Evolutionary conservation across 2,888 invertebrate species (phyloP), one percentile per base, ranked within the genome.

Genomic region (Ceratothoa steindachneri): DNA sequence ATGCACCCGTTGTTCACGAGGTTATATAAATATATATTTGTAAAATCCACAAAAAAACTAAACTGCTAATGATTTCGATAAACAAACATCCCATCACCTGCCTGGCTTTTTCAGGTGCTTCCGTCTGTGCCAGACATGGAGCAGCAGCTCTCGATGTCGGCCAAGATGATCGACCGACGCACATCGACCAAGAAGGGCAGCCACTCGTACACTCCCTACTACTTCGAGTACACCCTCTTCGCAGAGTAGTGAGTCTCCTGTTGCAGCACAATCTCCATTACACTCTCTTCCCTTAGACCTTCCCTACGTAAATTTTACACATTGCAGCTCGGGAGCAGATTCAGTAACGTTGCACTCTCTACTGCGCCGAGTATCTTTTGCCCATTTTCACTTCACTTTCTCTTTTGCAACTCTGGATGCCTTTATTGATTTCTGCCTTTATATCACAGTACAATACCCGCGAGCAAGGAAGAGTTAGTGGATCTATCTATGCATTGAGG

Each of bases 201-300:
- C 60, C 77, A 80, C 67, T 77, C 79, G 73, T 89, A 91, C 84
- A 89, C 90, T 64, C 88, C 90, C 81, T 92, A 91, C 83, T 90
- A 93, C 82, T 91, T 93, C 84, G 95, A 96, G 85, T 95, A 95
- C 83, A 90, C 91, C 81, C 90, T 95, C 81, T 89, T 95, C 85
- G 93, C 94, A 2, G 95, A 96, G 87, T 96, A 94, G 79, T 79
- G 95, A 95, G 89, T 89, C 92, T 87, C 67, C 12, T 69, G 3
- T 41, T 55, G 7, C 5, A 24, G 12, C 2, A 7, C 1, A 5
- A 27, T 4, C 22, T 2, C 55, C n/a, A n/a, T 19, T 51, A 1
- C 15, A 51, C n/a, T n/a, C n/a, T n/a, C n/a, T n/a, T n/a, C n/a
- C n/a, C n/a, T n/a, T n/a, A n/a, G n/a, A 22, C n/a, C 27, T 65